Conservation (phyloP, 2,797 vertebrate species). For the Melanotaenia nigrans region DNA sequence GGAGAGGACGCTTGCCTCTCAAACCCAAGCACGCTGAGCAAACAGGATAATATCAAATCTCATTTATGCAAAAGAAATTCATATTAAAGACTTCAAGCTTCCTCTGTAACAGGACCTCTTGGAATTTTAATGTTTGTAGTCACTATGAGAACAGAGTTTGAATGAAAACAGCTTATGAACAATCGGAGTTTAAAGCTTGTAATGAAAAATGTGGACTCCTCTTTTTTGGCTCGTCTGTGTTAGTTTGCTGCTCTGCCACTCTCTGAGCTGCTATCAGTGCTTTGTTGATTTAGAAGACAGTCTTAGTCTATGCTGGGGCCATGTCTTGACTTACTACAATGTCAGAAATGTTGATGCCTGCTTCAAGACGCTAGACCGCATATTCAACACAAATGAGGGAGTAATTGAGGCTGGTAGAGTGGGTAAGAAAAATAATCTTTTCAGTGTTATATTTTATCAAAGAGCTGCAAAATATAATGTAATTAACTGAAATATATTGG, state of each 20-base stretch:
- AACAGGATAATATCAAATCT: slow-evolving; percentile 17
- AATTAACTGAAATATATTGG: neutral
- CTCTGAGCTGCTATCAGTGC: slow-evolving; percentile 76
- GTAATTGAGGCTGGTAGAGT: slow-evolving; percentile 77
- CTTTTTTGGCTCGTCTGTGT: slow-evolving; percentile 50
- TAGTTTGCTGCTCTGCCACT: slow-evolving; percentile 43
- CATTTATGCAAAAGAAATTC: slow-evolving; percentile 13
- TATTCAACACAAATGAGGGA: slow-evolving; percentile 68
- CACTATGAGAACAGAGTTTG: slow-evolving; percentile 37
- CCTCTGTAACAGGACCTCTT: slow-evolving; percentile 7
- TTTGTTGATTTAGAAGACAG: slow-evolving; percentile 57
- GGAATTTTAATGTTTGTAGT: slow-evolving; percentile 21
- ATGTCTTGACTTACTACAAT: slow-evolving; percentile 45
- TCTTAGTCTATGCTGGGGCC: slow-evolving; percentile 68
- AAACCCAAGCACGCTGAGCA: slow-evolving; percentile 23
- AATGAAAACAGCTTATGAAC: slow-evolving; percentile 42
- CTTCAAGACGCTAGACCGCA: slow-evolving; percentile 62
- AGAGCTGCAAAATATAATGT: neutral
- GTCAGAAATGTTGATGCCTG: slow-evolving; percentile 70
- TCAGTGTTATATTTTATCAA: neutral
- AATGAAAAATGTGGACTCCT: slow-evolving; percentile 54
- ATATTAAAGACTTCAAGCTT: slow-evolving; percentile 1
- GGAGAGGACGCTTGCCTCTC: slow-evolving; percentile 37
- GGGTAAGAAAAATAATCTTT: slow-evolving; percentile 58
- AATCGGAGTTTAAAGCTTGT: slow-evolving; percentile 13